Evolutionary conservation across 2,797 vertebrate genomes (phyloP), one percentile per base, ranked within the genome.

Genomic region (Neoniphon sammara): DNA sequence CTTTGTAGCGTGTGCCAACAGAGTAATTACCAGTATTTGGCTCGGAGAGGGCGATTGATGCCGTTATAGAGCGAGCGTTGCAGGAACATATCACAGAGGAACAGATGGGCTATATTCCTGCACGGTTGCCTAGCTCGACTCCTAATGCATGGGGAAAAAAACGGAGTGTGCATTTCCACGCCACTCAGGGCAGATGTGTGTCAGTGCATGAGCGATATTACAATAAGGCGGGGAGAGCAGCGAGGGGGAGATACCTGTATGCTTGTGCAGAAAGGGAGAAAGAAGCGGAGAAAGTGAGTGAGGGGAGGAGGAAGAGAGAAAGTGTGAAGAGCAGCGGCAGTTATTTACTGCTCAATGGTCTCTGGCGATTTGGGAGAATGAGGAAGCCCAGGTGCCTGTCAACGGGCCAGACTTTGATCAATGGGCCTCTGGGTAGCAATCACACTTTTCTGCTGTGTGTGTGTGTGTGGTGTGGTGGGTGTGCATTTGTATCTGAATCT

Each of bases 391-490:
- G 84, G 73, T 80, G 81, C 67, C 66, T 79, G 81, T 84, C 81
- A 84, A 67, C 80, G 44, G 54, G 62, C 67, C 61, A 62, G 76
- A 79, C 83, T 81, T 75, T 87, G 89, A 85, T 89, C 85, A 87
- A 81, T 53, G 65, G 25, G 57, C 61, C 80, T 82, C 73, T 71
- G 58, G 76, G 79, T 60, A 63, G 66, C 62, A 84, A 86, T 80
- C 68, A 50, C 66, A 72, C 23, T 15, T 77, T 66, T 25, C 69
- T 61, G 66, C 72, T 77, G 66, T 86, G 60, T 85, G 57, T 72
- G 77, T 73, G 58, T n/a, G 62, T 70, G 69, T 2, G 3, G 54
- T 25, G 42, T 71, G n/a, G 10, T 14, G 36, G 3, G 10, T 11
- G 39, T 66, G 58, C 57, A 62, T 60, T 67, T 47, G 0, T 55